phyloP scores from a whole-genome alignment of 2,888 invertebrate species.

The Eupithecia centaureata region DNA sequence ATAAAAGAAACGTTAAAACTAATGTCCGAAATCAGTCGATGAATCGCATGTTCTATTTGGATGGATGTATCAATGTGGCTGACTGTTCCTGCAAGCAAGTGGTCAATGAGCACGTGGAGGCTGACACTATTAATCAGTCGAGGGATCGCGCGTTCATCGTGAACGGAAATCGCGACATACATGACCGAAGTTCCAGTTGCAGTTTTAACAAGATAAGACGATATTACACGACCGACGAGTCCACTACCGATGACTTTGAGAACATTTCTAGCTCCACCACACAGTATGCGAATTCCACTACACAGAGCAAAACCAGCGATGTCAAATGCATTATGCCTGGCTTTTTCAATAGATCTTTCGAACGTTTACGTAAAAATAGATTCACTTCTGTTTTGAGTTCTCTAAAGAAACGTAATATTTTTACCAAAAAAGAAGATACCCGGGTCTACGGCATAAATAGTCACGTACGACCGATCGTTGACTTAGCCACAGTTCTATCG shows the following conservation, averaged over 20 bases:
- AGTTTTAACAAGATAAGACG: too few relatives aligned
- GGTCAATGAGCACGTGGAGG: background rate
- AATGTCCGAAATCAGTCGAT: background rate
- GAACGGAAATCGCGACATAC: too few relatives aligned
- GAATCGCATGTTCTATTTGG: background rate
- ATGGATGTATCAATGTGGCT: too few relatives aligned
- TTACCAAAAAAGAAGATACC: background rate
- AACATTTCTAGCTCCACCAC: background rate
- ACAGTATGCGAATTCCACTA: background rate
- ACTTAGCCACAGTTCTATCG: background rate
- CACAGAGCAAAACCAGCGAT: background rate
- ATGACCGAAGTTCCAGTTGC: too few relatives aligned
- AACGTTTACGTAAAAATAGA: background rate
- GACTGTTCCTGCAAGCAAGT: background rate
- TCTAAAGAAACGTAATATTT: background rate
- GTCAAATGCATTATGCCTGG: background rate
- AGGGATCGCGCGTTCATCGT: too few relatives aligned
- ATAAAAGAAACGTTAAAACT: background rate
- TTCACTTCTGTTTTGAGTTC: background rate
- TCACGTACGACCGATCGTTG: background rate
- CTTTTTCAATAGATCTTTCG: too few relatives aligned
- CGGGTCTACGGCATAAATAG: background rate
- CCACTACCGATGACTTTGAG: background rate
- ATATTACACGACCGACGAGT: too few relatives aligned
- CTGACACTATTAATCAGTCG: background rate